Base-by-base conservation (phyloP, 2,113 vertebrate species). In the Gnathonemus longibarbis region DNA sequence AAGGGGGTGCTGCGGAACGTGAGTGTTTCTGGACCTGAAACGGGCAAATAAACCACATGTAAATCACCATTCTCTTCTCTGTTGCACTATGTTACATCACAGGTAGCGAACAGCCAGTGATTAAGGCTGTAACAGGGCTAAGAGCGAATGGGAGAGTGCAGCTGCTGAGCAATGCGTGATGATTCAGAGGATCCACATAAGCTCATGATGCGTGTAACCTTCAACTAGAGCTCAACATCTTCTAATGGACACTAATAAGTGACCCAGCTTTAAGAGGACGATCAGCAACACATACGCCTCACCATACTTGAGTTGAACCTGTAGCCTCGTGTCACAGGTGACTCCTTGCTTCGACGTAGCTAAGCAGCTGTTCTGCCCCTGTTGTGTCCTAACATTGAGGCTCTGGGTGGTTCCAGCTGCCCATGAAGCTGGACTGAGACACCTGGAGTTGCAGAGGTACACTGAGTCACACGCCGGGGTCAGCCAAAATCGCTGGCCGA, bases 41-140 rank as follows among this genome's bases (percentile, higher is more conserved):
- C 93, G 91, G 91, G 92, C 89, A 89, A 93, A 93, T 90, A 89
- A 91, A 92, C 84, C 58, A 17, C 83, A 24, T 88, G 91, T 93
- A 91, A 95, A 95, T 95, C 92, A 93, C 70, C 93, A 92, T 93
- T 56, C 74, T 24, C 62, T 50, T 83, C 80, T 83, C 90, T 93
- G 90, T 48, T 45, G 6, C 42, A 3, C 70, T 39, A 39, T 7
- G 15, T 17, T 77, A 35, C 70, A 19, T 39, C 70, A 39, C 70
- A 77, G 35, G 27, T n/a, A 77, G 13, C 3, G 11, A 15, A 31
- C 31, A 77, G 70, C 31, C 31, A 39, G 15, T 39, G 70, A 31
- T 39, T 39, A 7, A 77, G 70, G 10, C 1, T 15, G 15, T 35
- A 77, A 39, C 70, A 77, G 31, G 70, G 35, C 31, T 39, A 77